Conservation (phyloP, 2,797 vertebrate genomes). For the Diplodus puntazzo region DNA sequence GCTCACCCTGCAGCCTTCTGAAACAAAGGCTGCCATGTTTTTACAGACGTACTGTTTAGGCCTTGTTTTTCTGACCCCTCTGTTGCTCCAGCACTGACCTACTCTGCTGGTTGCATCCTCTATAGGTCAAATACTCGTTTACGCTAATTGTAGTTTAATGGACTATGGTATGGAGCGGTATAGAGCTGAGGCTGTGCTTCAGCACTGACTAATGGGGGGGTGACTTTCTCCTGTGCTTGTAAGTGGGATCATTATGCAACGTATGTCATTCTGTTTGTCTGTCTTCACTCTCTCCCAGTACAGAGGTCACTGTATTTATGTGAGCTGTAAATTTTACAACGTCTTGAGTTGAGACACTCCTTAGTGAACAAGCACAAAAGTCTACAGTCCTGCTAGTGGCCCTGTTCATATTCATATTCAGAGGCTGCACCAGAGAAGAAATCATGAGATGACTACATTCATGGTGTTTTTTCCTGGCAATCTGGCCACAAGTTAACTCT, state of each 20-base stretch:
- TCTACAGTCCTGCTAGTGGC: not conserved
- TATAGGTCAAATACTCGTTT: conserved; percentile 38
- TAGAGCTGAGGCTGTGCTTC: conserved; percentile 26
- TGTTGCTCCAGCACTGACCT: conserved; percentile 43
- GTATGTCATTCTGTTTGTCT: conserved; percentile 45
- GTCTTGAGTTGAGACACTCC: conserved; percentile 30
- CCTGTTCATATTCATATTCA: not conserved
- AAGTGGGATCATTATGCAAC: conserved; percentile 57
- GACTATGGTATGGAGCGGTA: conserved; percentile 5
- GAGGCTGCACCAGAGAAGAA: conserved; percentile 10
- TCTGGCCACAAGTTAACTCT: not conserved
- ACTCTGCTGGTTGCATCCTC: conserved; percentile 26
- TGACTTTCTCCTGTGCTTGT: conserved; percentile 35
- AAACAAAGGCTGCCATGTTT: conserved; percentile 80
- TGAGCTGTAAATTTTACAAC: conserved; percentile 42
- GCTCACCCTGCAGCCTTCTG: conserved; percentile 64
- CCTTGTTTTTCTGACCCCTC: conserved; percentile 68
- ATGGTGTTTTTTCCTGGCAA: not conserved
- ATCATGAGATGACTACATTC: not conserved
- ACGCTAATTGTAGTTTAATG: conserved; percentile 40
- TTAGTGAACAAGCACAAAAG: conserved; percentile 23
- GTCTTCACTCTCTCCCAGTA: conserved; percentile 41
- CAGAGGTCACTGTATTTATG: conserved; percentile 67
- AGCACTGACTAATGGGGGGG: conserved; percentile 38
- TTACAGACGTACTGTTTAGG: conserved; percentile 61